Base-by-base conservation (phyloP, 2,797 vertebrate species). In the Spinus pinus region DNA sequence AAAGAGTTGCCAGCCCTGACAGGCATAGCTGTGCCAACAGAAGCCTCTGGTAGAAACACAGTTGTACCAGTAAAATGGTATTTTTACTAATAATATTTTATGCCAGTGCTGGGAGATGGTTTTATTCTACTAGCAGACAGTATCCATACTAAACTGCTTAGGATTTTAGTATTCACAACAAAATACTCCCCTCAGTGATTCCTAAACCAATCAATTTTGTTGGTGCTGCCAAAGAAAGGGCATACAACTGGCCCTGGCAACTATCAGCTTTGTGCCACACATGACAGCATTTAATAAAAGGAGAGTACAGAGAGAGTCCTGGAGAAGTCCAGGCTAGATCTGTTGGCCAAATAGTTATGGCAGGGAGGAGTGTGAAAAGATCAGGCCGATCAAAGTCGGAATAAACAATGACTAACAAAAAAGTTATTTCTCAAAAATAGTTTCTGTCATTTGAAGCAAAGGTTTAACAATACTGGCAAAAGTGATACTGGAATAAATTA, bases 401-500 rank as follows among this genome's bases (percentile, higher is more conserved):
- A 88, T 80, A 86, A 91, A 86, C 60, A 89, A 66, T 60, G 37
- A 70, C 41, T 69, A 80, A 70, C 3, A 2, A 81, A 74, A 81
- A 89, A 65, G 33, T 74, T 88, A 8, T 83, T 93, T 86, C 73
- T 95, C 78, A 80, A 62, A 77, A 94, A 82, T 19, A 64, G 10
- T 88, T 93, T 83, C 73, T 94, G 77, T 90, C 70, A 58, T 82
- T 92, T 28, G 33, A 89, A 94, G 58, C 31, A 91, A 93, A 95
- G 58, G 56, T 95, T 88, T 94, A 92, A 91, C 87, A 95, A 95
- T 84, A 86, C 56, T 77, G 88, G 73, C 80, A 94, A 90, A 95
- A 94, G 60, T 22, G 42, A 75, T 70, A 73, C 24, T 66, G 64
- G 24, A 86, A 93, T 88, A 78, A 95, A 91, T 70, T 66, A 37